These are phyloP conservation scores for Meteorus colon DNA, from an alignment of 2,888 invertebrate genomes.

Conservation along the genomic window DNA sequence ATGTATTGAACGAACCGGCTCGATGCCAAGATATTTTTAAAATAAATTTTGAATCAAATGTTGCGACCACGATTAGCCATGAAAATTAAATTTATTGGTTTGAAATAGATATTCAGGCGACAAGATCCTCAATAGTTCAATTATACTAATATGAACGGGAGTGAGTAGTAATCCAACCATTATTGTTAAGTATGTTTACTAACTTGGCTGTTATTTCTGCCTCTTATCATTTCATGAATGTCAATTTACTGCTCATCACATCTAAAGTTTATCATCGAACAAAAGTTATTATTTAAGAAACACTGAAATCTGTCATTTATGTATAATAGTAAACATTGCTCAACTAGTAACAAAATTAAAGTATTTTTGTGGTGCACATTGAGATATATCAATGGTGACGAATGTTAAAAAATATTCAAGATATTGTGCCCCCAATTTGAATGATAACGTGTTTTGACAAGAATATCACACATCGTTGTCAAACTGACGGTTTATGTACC, in stretches of 20 bases:
- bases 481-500: background rate
- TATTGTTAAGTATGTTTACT: background rate
- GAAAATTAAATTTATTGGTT: conserved; percentile 28
- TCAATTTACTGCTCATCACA: background rate
- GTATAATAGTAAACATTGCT: background rate
- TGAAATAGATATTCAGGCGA: background rate
- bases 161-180: background rate
- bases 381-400: background rate
- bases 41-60: conserved; percentile 48
- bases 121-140: background rate
- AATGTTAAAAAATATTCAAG: background rate
- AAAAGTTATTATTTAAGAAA: background rate
- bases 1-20: conserved; percentile 42
- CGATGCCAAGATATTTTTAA: conserved; percentile 56
- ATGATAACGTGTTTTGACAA: background rate
- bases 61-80: conserved; percentile 7
- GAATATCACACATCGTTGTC: background rate
- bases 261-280: background rate
- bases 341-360: background rate
- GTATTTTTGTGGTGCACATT: background rate
- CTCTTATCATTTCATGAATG: background rate
- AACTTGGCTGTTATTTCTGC: background rate
- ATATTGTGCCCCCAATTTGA: background rate
- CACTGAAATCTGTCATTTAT: background rate
- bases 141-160: background rate